phyloP scores from a whole-genome alignment of 2,888 invertebrate species.

The Phania funesta region DNA sequence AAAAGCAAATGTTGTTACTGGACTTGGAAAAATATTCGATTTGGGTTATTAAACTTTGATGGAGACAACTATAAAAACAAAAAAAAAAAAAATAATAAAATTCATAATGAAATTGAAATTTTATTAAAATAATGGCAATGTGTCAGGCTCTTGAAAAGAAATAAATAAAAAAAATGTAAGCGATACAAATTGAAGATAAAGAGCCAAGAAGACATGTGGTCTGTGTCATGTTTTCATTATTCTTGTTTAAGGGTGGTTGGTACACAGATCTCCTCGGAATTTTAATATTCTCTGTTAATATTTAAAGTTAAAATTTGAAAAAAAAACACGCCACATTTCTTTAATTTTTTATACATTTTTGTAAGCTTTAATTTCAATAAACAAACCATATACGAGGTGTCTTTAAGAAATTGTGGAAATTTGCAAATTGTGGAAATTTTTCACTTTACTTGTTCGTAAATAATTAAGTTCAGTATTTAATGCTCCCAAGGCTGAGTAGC shows the following conservation, averaged over 20 bases:
- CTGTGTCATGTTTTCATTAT: neutral
- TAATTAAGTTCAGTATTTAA: too few species aligned
- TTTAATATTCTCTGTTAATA: constrained; percentile 2
- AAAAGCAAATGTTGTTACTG: neutral
- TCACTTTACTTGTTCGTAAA: too few species aligned
- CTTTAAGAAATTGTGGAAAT: too few species aligned
- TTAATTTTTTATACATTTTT: neutral
- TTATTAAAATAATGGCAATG: constrained; percentile 8
- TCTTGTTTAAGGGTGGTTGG: constrained; percentile 5
- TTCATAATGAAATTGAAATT: constrained; percentile 44
- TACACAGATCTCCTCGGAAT: neutral
- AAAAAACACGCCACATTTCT: too few species aligned
- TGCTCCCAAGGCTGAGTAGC: too few species aligned
- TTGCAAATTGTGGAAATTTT: too few species aligned
- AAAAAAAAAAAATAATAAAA: constrained; percentile 10
- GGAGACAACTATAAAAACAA: neutral
- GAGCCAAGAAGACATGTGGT: neutral
- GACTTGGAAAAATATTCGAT: constrained; percentile 21
- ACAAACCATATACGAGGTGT: too few species aligned
- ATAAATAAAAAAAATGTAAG: neutral
- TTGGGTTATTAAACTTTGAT: constrained; percentile 57
- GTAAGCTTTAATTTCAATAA: constrained; percentile 15
- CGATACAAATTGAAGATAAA: constrained; percentile 14
- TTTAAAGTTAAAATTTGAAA: constrained; percentile 17
- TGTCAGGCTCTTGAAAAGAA: constrained; percentile 10